These are phyloP conservation scores for Onthophagus sagittarius DNA, from an alignment of 2,888 invertebrate genomes.

Conservation along the genomic window DNA sequence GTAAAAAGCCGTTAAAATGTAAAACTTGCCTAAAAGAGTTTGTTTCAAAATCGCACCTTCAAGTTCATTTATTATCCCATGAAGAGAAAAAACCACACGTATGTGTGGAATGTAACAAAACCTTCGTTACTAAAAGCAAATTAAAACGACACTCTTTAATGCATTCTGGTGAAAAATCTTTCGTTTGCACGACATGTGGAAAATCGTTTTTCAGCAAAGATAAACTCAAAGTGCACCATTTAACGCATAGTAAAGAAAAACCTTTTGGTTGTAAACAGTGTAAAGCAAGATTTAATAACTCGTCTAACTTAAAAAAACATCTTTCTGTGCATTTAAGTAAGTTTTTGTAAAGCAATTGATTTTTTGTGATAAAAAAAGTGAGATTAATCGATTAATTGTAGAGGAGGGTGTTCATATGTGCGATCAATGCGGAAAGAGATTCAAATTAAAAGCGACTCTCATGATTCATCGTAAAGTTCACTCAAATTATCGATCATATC, in stretches of 20 bases:
- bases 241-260: conserved; percentile 61
- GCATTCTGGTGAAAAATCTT: conserved; percentile 55
- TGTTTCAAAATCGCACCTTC: conserved; percentile 66
- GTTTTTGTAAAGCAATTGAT: conserved; percentile 16
- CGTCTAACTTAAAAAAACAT: conserved; percentile 68
- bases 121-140: conserved; percentile 66
- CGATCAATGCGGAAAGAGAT: conserved; percentile 58
- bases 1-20: conserved; percentile 52
- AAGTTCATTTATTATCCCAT: conserved; percentile 69
- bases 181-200: conserved; percentile 58
- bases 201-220: conserved; percentile 58
- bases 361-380: not conserved
- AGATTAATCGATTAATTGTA: conserved; percentile 36
- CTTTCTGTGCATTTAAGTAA: conserved; percentile 56
- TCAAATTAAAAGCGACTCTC: conserved; percentile 57
- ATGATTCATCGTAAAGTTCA: conserved; percentile 57
- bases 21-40: conserved; percentile 59
- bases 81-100: conserved; percentile 57
- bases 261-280: conserved; percentile 62
- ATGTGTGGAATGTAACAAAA: conserved; percentile 63
- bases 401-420: conserved; percentile 57
- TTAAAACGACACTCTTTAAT: conserved; percentile 66
- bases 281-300: conserved; percentile 56
- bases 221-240: conserved; percentile 58
- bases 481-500: conserved; percentile 52